phyloP scores from a whole-genome alignment of 1,140 invertebrate genomes.

The Aphelinus certus region DNA sequence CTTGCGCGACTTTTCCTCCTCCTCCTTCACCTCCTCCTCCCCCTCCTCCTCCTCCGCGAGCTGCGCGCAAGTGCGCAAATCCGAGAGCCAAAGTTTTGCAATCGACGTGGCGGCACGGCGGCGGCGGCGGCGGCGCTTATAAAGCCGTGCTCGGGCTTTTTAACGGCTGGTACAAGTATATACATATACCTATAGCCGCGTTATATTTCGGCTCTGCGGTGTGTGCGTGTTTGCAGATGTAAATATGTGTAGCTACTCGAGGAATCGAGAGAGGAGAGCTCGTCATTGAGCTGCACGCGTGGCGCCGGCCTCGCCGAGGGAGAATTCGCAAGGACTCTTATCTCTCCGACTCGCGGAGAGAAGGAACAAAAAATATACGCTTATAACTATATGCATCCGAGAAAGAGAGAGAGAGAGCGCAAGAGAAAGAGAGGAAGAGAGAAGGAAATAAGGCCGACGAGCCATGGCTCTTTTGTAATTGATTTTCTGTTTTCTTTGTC shows the following conservation, averaged over 20 bases:
- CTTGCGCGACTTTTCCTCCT: conserved; percentile 3
- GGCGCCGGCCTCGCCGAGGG: neutral
- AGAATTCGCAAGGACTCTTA: conserved; percentile 25
- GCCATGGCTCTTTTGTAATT: conserved; percentile 11
- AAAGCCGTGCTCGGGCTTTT: no score
- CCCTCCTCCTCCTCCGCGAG: no score
- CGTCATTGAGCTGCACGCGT: conserved; percentile 21
- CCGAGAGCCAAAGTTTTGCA: conserved; percentile 16
- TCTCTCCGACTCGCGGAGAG: neutral
- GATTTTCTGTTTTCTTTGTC: conserved; percentile 5
- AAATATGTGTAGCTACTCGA: neutral
- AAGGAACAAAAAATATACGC: no score
- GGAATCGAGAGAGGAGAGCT: conserved; percentile 26
- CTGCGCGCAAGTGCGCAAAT: conserved; percentile 7
- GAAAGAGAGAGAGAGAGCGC: neutral
- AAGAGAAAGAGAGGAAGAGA: neutral
- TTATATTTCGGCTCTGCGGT: no score
- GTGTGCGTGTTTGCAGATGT: no score
- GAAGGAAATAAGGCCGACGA: neutral
- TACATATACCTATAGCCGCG: no score
- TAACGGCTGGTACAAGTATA: no score
- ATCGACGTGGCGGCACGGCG: neutral
- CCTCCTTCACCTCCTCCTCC: no score
- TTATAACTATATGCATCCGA: neutral
- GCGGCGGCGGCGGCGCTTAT: no score